These are phyloP conservation scores for Chinchilla lanigera DNA, from an alignment of 2,113 vertebrate species.

Conservation along the genomic window DNA sequence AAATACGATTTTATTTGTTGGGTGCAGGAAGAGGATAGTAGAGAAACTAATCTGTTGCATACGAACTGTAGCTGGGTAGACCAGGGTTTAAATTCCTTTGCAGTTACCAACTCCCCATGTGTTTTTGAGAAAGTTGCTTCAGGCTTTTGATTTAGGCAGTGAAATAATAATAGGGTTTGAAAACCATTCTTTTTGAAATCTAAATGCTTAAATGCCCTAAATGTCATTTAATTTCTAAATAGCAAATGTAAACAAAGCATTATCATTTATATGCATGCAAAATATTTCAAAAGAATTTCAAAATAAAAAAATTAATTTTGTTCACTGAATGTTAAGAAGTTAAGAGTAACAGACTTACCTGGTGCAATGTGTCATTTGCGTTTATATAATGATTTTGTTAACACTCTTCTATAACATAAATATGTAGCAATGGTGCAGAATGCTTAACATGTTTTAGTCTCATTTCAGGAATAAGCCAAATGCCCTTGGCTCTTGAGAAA, in stretches of 20 bases:
- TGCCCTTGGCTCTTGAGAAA: neutral
- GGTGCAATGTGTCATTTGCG: neutral
- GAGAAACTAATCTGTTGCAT: neutral
- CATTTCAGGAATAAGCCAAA: neutral
- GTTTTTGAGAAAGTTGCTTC: neutral
- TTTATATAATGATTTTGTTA: slow-evolving; percentile 4
- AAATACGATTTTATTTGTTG: neutral
- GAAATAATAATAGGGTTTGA: neutral
- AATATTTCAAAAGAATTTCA: neutral
- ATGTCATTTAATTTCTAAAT: slow-evolving; percentile 41
- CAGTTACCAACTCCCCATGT: neutral
- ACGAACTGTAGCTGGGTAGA: neutral
- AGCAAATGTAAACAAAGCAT: neutral
- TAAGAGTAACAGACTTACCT: neutral
- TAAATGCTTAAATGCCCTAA: neutral
- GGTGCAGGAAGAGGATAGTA: neutral
- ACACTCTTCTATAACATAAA: neutral
- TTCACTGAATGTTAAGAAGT: neutral
- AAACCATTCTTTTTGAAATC: neutral
- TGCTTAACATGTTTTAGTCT: neutral
- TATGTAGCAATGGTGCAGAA: neutral
- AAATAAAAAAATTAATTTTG: slow-evolving; percentile 27
- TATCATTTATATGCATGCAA: neutral
- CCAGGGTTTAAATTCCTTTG: neutral
- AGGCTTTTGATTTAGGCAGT: neutral